Evolutionary conservation across 2,113 vertebrate species (phyloP), one percentile per base, ranked within the genome.

Genomic region (Trogon melanurus): DNA sequence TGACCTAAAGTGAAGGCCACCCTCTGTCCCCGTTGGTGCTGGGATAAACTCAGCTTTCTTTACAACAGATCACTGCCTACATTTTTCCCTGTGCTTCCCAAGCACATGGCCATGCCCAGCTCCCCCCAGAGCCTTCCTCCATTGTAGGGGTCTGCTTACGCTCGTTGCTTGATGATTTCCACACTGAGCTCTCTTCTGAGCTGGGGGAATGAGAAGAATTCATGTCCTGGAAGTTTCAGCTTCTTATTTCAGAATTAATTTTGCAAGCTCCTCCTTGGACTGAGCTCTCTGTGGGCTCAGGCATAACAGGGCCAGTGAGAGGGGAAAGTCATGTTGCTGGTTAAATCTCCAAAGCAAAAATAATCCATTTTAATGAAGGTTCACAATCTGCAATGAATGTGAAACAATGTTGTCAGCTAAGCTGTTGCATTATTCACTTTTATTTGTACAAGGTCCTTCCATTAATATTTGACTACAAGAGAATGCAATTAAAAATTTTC

Each of bases 391-490:
- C 96, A 96, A 90, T 95, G 97, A 97, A 97, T 97, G 96, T 97
- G 97, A 96, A 97, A 96, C 97, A 97, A 96, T 97, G 96, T 96
- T 97, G 97, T 97, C 96, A 97, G 95, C 91, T 97, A 97, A 97
- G 97, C 96, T 97, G 97, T 93, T 97, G 96, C 96, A 97, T 97
- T 97, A 97, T 97, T 97, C 97, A 97, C 97, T 97, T 96, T 96
- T 96, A 97, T 96, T 96, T 97, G 96, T 97, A 96, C 96, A 95
- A 96, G 97, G 96, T 96, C 96, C 96, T 97, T 97, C 96, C 96
- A 97, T 97, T 97, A 97, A 97, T 97, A 97, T 97, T 97, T 97
- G 97, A 97, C 93, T 97, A 97, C 96, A 97, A 96, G 97, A 95
- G 95, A 97, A 97, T 88, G 97, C 96, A 97, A 97, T 97, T 97